Evolutionary conservation across 2,888 invertebrate species (phyloP), one percentile per base, ranked within the genome.

Genomic region (Clepsis dumicolana): DNA sequence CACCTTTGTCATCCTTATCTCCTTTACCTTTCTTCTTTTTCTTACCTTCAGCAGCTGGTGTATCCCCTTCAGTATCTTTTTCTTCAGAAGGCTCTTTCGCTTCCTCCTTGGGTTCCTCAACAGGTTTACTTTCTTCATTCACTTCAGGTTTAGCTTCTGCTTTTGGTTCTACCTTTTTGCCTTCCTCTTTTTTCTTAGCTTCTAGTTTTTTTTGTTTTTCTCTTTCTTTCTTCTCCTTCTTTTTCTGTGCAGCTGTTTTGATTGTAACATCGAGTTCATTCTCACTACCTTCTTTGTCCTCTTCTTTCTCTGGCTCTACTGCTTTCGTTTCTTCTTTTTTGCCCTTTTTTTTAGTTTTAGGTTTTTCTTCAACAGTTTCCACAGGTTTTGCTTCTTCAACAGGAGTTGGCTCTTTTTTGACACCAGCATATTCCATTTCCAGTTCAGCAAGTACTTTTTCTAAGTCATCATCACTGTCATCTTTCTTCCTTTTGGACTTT

Each of bases 141-240:
- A 79, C 81, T 54, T 85, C 65, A 60, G 70, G 70, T 73, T 79
- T 77, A 14, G 67, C 77, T 35, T 81, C 77, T n/a, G 67, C 62
- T 76, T 84, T 86, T 10, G 63, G 70, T 71, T 89, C 89, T 35
- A 88, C 89, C 71, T 87, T 90, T 73, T 90, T 91, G 38, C 21
- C 67, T 5, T 88, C 90, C 53, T 89, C 92, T 77, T 94, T 94
- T 78, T 95, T 95, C 80, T 96, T 96, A 44, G 96, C 95, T 69
- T 96, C 96, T 75, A 94, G 89, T 75, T 96, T 96, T 80, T 97
- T 97, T 75, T 95, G 95, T 76, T 96, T 96, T 79, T 96, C 96
- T 16, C 97, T 94, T 86, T 97, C 97, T 78, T 97, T 97, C 79
- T 98, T 98, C 77, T 98, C 98, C 80, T 97, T 97, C 81, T 97